These are phyloP conservation scores for Drosophila lowei DNA, from an alignment of 1,140 invertebrate species.

Conservation along the genomic window DNA sequence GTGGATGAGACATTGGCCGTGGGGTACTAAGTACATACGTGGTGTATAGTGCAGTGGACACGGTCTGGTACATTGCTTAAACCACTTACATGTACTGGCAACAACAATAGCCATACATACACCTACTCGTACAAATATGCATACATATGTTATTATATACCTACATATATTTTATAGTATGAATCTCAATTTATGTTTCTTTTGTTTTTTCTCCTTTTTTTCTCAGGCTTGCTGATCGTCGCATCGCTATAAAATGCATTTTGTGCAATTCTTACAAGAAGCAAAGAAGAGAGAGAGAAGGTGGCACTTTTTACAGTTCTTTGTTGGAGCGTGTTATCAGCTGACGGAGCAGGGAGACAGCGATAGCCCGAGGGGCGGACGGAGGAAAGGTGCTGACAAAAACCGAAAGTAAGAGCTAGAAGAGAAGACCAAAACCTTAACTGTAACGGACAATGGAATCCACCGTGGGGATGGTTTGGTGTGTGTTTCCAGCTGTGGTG, in stretches of 20 bases:
- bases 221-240: constrained; percentile 72
- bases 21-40: constrained; percentile 3
- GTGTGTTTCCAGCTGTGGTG: constrained; percentile 10
- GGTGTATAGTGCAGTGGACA: constrained; percentile 27
- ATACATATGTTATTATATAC: neutral
- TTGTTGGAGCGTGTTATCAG: constrained; percentile 66
- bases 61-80: constrained; percentile 69
- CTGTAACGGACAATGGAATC: constrained; percentile 52
- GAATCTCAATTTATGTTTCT: constrained; percentile 28
- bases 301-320: constrained; percentile 51
- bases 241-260: constrained; percentile 55
- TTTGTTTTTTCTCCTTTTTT: constrained; percentile 27
- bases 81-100: constrained; percentile 40
- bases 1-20: constrained; percentile 10
- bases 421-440: neutral
- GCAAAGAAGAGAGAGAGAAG: constrained; percentile 12
- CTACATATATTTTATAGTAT: constrained; percentile 6
- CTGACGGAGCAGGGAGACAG: constrained; percentile 17
- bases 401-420: neutral
- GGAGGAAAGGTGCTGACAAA: constrained; percentile 21
- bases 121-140: too few relatives aligned
- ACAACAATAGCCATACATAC: neutral
- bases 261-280: constrained; percentile 57
- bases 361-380: constrained; percentile 9
- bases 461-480: constrained; percentile 18